Evolutionary conservation across 2,888 invertebrate genomes (phyloP).

Genomic region (Drosophila macrospina): DNA sequence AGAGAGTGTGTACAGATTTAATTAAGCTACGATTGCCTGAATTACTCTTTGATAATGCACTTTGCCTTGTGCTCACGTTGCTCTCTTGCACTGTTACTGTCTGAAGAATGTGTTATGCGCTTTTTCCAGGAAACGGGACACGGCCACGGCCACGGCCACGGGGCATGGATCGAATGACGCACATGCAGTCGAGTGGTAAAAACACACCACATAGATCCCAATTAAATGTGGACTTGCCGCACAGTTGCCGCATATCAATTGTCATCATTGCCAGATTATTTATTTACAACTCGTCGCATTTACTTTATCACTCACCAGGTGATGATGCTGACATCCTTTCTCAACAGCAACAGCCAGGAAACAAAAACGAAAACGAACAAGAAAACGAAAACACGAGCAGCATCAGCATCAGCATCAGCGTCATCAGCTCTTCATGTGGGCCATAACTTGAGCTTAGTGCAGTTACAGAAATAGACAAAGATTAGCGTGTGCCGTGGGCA

Average conservation of each 20-base stretch:
- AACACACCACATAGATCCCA: not conserved
- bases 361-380: no score
- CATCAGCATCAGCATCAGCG: constrained; percentile 10
- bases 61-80: constrained; percentile 10
- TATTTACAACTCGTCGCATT: constrained; percentile 15
- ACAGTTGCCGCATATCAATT: constrained; percentile 25
- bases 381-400: not conserved
- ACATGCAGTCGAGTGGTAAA: constrained; percentile 1
- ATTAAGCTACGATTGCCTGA: constrained; percentile 7
- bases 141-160: no score
- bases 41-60: constrained; percentile 7
- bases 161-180: constrained; percentile 11
- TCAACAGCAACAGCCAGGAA: not conserved
- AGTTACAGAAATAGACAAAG: constrained; percentile 43
- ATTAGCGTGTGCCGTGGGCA: constrained; percentile 28
- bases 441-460: constrained; percentile 29
- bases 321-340: constrained; percentile 21
- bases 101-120: not conserved
- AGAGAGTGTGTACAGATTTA: constrained; percentile 10
- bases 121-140: not conserved
- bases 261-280: constrained; percentile 24
- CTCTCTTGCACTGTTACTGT: constrained; percentile 1
- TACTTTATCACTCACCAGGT: constrained; percentile 18
- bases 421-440: constrained; percentile 12
- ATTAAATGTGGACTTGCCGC: constrained; percentile 5